A percentile compares a stretch with the other conserved stretches of the same genome.
These are phyloP conservation scores for Desoria tigrina DNA, from an alignment of 2,888 invertebrate genomes.

Conservation along the genomic window DNA sequence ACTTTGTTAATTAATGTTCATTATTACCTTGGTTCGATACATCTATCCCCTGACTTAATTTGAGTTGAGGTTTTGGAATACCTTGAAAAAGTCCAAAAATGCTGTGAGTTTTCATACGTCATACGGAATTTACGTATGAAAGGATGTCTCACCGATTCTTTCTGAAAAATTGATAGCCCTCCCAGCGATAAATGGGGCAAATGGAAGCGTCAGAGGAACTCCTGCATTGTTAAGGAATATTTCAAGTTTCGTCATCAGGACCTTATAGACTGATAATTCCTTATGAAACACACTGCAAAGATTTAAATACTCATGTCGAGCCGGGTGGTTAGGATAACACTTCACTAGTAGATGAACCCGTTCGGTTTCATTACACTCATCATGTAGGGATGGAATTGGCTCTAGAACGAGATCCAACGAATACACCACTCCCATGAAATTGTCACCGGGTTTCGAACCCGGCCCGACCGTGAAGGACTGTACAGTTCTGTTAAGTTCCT, in stretches of 20 bases:
- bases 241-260: constrained; percentile 1
- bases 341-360: constrained; percentile 14
- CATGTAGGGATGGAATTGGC: background rate
- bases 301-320: constrained; percentile 10
- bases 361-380: too few relatives aligned
- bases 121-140: background rate
- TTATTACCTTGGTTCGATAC: too few relatives aligned
- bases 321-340: constrained; percentile 11
- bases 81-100: background rate
- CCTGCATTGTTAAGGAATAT: background rate
- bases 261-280: constrained; percentile 16
- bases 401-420: background rate
- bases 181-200: constrained; percentile 28
- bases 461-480: constrained; percentile 11
- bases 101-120: constrained; percentile 5
- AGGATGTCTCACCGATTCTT: background rate
- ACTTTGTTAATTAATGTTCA: too few relatives aligned
- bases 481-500: background rate
- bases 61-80: constrained; percentile 18
- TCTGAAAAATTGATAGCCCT: constrained; percentile 18
- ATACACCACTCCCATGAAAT: constrained; percentile 22
- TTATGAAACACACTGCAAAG: constrained; percentile 13
- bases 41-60: constrained; percentile 12
- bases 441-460: constrained; percentile 29
- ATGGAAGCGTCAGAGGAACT: constrained; percentile 9